Evolutionary conservation across 2,797 vertebrate species (phyloP).

Genomic region (Poecilia picta): DNA sequence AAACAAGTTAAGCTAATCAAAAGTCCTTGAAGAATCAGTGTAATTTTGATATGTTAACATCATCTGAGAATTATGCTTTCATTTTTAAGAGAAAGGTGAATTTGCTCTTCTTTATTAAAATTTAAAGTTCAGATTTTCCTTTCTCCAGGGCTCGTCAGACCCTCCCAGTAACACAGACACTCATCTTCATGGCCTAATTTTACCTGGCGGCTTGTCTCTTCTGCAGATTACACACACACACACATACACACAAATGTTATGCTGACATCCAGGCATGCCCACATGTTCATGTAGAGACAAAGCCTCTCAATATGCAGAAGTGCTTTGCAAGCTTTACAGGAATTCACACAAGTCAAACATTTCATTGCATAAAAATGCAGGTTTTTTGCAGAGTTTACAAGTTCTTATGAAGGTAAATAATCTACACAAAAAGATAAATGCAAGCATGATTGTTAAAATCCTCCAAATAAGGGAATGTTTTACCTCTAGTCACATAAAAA

Average conservation of each 20-base stretch:
- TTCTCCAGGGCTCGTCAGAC: slow-evolving; percentile 42
- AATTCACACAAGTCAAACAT: slow-evolving; percentile 7
- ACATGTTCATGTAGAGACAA: slow-evolving; percentile 53
- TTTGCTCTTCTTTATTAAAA: not conserved
- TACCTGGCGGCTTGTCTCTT: slow-evolving; percentile 26
- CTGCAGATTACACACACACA: not conserved
- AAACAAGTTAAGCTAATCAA: not conserved
- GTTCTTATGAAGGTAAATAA: not conserved
- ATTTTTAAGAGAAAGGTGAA: not conserved
- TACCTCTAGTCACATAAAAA: not conserved
- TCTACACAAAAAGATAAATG: not conserved
- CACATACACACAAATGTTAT: slow-evolving; percentile 19
- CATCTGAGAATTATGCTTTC: not conserved
- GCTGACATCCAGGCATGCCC: slow-evolving; percentile 41
- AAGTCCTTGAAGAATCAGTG: not conserved
- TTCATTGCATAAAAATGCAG: not conserved
- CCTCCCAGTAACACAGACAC: slow-evolving; percentile 31
- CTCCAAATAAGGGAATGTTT: slow-evolving; percentile 27
- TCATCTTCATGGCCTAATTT: slow-evolving; percentile 31
- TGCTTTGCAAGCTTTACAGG: slow-evolving; percentile 6
- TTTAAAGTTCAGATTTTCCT: slow-evolving; percentile 59
- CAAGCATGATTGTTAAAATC: slow-evolving; percentile 4
- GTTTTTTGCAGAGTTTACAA: not conserved
- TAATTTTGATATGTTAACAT: not conserved
- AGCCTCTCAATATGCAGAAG: slow-evolving; percentile 24